Evolutionary conservation across 2,113 vertebrate species (phyloP), one percentile per base, ranked within the genome.

Genomic region (Colistium nudipinnis): DNA sequence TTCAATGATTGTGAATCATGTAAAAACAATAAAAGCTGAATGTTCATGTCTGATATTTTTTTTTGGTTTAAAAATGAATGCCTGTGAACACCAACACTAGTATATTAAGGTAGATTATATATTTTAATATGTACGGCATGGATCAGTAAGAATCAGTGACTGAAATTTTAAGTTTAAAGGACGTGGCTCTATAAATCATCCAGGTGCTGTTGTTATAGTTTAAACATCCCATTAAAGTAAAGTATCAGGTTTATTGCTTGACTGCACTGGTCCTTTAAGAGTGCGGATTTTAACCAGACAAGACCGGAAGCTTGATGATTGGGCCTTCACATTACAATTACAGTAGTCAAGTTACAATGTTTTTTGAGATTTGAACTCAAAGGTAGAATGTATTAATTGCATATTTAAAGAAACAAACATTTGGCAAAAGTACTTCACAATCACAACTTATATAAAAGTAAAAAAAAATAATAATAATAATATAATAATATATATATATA

Each of bases 221-320:
- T 54, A 14, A 1, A 71, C 14, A 2, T 9, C 13, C 0, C 19
- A 28, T 7, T 19, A n/a, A 54, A 35, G 13, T 10, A 3, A 33
- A 31, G 1, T 7, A 14, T 30, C 2, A n/a, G 52, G 12, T 12
- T 45, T 7, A 7, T 22, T 8, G 14, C 6, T 19, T 16, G 30
- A 72, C 24, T 14, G 61, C 6, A 54, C 78, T 87, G 88, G 84
- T 82, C 82, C 90, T 92, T 92, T 93, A 93, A 93, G 81, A 63
- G 28, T 36, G 16, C 3, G 44, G 6, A 36, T 2, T 43, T 0
- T 61, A 25, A 1, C 3, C 16, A 3, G 3, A 28, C 1, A 1
- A 9, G 14, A 80, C 66, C 45, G 70, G 78, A 55, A 1, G 56
- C 1, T 0, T 0, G 0, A 0, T 14, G 7, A 44, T 11, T 13